Conservation (phyloP, 1,140 invertebrate genomes). For the Delia radicum region DNA sequence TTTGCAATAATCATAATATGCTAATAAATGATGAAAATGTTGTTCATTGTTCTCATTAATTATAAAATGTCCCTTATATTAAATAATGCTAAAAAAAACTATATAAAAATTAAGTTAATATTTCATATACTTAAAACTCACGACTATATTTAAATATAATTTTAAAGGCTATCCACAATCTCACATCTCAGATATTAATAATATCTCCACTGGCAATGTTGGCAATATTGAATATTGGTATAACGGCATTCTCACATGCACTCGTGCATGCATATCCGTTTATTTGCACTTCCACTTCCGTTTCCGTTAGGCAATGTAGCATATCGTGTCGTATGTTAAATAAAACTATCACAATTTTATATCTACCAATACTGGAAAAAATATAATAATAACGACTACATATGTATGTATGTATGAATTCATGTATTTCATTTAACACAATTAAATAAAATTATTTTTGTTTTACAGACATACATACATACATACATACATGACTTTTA, state of each 20-base stretch:
- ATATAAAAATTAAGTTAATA: too few relatives aligned
- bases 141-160: too few relatives aligned
- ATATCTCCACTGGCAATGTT: too few relatives aligned
- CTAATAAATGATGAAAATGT: too few relatives aligned
- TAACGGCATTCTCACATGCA: not conserved
- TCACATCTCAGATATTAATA: too few relatives aligned
- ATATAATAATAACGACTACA: not conserved
- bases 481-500: not conserved
- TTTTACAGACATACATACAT: not conserved
- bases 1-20: too few relatives aligned
- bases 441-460: conserved; percentile 22
- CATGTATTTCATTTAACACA: not conserved
- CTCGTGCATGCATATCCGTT: conserved; percentile 20
- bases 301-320: conserved; percentile 11
- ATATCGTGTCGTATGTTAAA: conserved; percentile 15
- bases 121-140: too few relatives aligned
- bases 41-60: too few relatives aligned
- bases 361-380: not conserved
- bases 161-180: too few relatives aligned
- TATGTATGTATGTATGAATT: not conserved
- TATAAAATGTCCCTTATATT: too few relatives aligned
- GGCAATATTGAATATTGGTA: not conserved
- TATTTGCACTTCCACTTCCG: conserved; percentile 21
- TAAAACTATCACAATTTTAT: not conserved
- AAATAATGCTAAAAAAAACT: too few relatives aligned